Conservation (phyloP, 2,113 vertebrate genomes). For the Danio rerio region DNA sequence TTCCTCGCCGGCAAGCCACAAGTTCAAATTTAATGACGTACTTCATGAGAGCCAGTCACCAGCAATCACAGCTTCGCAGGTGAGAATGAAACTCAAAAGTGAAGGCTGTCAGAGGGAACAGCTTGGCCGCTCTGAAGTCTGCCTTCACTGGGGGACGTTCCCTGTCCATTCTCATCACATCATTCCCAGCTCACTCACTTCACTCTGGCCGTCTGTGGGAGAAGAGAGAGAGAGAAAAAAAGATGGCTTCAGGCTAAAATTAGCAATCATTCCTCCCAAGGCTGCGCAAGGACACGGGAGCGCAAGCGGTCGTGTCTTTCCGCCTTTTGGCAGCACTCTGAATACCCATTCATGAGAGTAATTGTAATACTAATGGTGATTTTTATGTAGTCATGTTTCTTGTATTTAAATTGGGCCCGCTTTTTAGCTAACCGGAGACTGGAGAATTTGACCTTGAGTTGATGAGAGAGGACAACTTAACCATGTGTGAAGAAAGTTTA, state of each 20-base stretch:
- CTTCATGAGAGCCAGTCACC: constrained; percentile 45
- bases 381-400: constrained; percentile 35
- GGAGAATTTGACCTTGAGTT: constrained; percentile 37
- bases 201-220: constrained; percentile 54
- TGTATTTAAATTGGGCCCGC: neutral
- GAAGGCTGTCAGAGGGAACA: constrained; percentile 56
- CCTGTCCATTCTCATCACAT: constrained; percentile 72
- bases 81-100: constrained; percentile 45
- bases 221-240: neutral
- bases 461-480: constrained; percentile 21
- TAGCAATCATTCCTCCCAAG: constrained; percentile 69
- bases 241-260: constrained; percentile 73
- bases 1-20: neutral
- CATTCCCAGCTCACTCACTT: constrained; percentile 55
- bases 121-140: constrained; percentile 62
- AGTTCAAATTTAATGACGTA: constrained; percentile 34
- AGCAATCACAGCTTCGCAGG: constrained; percentile 41
- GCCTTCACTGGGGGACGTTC: constrained; percentile 68
- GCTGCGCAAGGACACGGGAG: constrained; percentile 67
- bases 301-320: constrained; percentile 3
- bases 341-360: constrained; percentile 37
- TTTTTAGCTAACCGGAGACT: neutral
- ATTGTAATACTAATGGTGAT: constrained; percentile 26
- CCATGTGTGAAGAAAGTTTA: constrained; percentile 1
- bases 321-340: constrained; percentile 10